Conservation (phyloP, 2,888 invertebrate genomes). For the Siphonodentalium dalli region DNA sequence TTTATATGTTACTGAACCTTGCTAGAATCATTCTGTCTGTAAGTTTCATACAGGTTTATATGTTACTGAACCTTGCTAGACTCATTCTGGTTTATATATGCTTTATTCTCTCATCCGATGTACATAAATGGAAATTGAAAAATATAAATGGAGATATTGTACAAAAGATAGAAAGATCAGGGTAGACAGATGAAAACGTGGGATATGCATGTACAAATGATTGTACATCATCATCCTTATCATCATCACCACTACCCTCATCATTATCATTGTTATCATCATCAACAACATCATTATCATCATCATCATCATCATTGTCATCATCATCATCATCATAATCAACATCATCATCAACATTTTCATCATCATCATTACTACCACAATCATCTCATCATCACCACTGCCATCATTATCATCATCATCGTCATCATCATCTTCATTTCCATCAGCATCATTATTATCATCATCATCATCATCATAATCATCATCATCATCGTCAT, state of each 20-base stretch:
- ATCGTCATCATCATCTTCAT: not conserved
- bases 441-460: not conserved
- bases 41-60: too few relatives aligned
- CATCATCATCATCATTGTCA: not conserved
- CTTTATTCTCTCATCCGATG: too few relatives aligned
- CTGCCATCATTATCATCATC: not conserved
- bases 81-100: too few relatives aligned
- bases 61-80: too few relatives aligned
- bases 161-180: too few relatives aligned
- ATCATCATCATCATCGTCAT: conserved; percentile 18
- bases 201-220: not conserved
- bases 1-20: too few relatives aligned
- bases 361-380: not conserved
- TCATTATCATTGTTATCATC: not conserved
- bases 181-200: too few relatives aligned
- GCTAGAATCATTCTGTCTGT: too few relatives aligned
- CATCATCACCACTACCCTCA: not conserved
- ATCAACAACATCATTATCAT: not conserved
- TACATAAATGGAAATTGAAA: too few relatives aligned
- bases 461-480: conserved; percentile 1
- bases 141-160: too few relatives aligned
- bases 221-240: too few relatives aligned
- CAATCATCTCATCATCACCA: not conserved
- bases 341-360: not conserved
- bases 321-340: not conserved